Conservation (phyloP, 2,113 vertebrate species). For the Phoenicopterus ruber region DNA sequence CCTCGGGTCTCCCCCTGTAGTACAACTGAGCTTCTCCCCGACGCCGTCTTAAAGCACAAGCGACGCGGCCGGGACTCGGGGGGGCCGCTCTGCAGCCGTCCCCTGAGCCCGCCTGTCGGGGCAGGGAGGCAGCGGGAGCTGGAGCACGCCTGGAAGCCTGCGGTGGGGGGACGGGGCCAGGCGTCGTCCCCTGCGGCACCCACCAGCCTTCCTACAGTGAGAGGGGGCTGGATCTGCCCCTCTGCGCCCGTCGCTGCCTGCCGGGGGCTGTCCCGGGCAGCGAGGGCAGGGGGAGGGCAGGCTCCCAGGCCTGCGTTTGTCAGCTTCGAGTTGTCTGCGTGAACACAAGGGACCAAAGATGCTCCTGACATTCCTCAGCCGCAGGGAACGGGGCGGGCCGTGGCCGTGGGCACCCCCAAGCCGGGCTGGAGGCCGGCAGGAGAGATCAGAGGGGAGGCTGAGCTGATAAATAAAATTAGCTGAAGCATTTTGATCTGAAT, state of each 20-base stretch:
- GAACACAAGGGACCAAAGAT: conserved; percentile 59
- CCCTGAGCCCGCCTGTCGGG: background rate
- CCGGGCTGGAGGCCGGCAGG: too few species aligned
- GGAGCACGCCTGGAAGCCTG: accelerated
- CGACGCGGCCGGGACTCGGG: accelerated
- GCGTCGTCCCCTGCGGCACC: background rate
- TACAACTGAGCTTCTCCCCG: background rate
- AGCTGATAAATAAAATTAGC: conserved; percentile 27
- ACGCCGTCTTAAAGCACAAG: conserved; percentile 30
- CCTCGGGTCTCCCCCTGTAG: background rate
- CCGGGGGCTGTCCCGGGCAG: background rate
- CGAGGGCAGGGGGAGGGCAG: background rate
- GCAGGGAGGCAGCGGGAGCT: background rate
- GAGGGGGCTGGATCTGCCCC: background rate
- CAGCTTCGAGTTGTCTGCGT: too few species aligned
- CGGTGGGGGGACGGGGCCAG: accelerated
- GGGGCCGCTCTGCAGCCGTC: accelerated
- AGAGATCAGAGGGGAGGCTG: background rate
- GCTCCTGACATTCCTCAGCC: background rate
- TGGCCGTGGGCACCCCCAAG: too few species aligned
- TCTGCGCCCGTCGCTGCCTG: background rate
- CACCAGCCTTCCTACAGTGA: accelerated
- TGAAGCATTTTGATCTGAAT: background rate
- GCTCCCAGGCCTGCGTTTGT: background rate
- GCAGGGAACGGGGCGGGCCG: background rate